Conservation (phyloP, 2,888 invertebrate species). For the Ochlodes sylvanus region DNA sequence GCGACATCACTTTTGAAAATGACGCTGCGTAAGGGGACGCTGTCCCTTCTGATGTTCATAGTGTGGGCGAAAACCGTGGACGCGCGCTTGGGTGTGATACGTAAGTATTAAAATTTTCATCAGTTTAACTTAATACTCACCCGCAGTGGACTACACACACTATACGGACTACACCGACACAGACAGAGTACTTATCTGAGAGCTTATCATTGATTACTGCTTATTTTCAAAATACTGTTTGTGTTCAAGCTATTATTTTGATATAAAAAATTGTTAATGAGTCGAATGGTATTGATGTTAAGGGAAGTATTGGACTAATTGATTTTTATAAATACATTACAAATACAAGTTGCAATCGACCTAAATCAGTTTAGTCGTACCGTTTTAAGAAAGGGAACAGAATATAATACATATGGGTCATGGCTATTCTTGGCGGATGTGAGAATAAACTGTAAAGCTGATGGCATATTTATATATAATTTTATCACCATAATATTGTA, state of each 20-base stretch:
- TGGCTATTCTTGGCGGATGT: conserved; percentile 37
- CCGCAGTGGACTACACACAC: no score
- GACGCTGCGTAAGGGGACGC: conserved; percentile 60
- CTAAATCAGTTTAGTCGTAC: neutral
- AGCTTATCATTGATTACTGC: no score
- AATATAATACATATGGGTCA: conserved; percentile 19
- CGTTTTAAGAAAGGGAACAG: conserved; percentile 8
- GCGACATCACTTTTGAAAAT: conserved; percentile 52
- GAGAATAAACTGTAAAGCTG: conserved; percentile 30
- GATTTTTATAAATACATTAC: no score
- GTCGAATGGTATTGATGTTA: no score
- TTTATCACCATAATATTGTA: neutral
- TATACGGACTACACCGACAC: no score
- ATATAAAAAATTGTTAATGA: no score
- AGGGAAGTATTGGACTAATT: no score
- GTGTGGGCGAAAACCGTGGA: conserved; percentile 43
- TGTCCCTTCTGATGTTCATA: conserved; percentile 57
- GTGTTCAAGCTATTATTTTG: no score
- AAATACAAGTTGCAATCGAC: neutral
- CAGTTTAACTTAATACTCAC: no score
- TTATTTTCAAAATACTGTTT: no score
- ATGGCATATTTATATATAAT: conserved; percentile 12
- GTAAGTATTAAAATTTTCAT: conserved; percentile 60
- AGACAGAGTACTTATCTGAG: no score
- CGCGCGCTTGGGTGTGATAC: conserved; percentile 54